Evolutionary conservation across 2,113 vertebrate species (phyloP).

Genomic region (Forbesichthys agassizii): DNA sequence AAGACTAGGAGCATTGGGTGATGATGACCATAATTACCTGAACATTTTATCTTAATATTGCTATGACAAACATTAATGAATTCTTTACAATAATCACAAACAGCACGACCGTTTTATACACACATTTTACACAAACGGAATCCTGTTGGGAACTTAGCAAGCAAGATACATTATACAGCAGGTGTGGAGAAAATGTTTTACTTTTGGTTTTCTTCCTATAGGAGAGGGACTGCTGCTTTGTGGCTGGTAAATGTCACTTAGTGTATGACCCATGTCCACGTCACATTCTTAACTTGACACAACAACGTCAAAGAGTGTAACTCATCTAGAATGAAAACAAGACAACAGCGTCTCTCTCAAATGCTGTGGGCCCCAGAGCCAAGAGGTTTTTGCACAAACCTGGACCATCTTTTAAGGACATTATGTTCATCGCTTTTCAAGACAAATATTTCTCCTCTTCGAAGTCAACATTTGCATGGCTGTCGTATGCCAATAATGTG

Average conservation of each 20-base stretch:
- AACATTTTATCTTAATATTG: conserved; percentile 67
- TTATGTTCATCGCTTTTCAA: conserved; percentile 59
- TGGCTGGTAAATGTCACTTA: conserved; percentile 50
- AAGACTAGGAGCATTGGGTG: conserved; percentile 62
- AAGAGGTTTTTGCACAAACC: conserved; percentile 42
- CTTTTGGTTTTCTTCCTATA: conserved; percentile 25
- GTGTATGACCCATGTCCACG: conserved; percentile 34
- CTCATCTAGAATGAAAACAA: background rate
- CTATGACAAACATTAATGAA: conserved; percentile 60
- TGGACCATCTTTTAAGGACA: conserved; percentile 60
- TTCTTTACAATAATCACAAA: conserved; percentile 60
- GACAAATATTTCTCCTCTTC: conserved; percentile 54
- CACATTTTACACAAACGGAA: conserved; percentile 43
- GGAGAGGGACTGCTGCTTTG: conserved; percentile 46
- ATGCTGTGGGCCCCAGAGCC: conserved; percentile 23
- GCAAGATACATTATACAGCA: conserved; percentile 36
- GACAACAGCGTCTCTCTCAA: conserved; percentile 20
- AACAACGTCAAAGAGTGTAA: background rate
- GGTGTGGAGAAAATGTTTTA: conserved; percentile 24
- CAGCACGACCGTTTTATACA: conserved; percentile 39
- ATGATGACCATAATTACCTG: conserved; percentile 51
- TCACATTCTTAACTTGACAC: conserved; percentile 38
- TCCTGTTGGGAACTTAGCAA: conserved; percentile 52
- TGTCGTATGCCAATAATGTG: conserved; percentile 62
- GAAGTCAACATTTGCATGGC: conserved; percentile 61